Conservation (phyloP, 1,140 invertebrate species). For the Cydia pomonella region DNA sequence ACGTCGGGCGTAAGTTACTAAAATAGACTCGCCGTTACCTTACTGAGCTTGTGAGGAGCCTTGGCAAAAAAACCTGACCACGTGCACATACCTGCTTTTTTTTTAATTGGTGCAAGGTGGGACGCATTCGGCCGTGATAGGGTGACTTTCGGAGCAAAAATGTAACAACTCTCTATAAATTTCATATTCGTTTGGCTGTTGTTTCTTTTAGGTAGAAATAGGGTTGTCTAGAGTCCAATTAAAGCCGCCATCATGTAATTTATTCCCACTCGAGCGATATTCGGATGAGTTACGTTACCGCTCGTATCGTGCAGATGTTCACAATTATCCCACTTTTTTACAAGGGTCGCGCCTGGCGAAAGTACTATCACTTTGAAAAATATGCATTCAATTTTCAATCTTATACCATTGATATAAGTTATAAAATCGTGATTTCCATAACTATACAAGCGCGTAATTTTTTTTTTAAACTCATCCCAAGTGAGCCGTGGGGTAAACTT, state of each 20-base stretch:
- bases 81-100: constrained; percentile 11
- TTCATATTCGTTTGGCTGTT: neutral
- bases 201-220: constrained; percentile 3
- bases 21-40: neutral
- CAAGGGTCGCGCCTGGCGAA: constrained; percentile 36
- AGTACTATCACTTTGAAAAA: constrained; percentile 1
- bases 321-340: constrained; percentile 53
- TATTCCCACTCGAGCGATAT: constrained; percentile 38
- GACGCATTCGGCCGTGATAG: neutral
- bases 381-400: neutral
- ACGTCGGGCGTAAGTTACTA: neutral
- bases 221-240: constrained; percentile 39
- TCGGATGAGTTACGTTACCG: constrained; percentile 43
- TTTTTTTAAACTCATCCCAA: constrained; percentile 20
- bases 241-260: constrained; percentile 36
- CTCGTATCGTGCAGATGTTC: constrained; percentile 56
- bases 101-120: neutral
- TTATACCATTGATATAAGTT: neutral
- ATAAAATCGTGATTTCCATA: neutral
- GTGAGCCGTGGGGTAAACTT: constrained; percentile 17
- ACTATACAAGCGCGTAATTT: neutral
- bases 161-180: neutral
- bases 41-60: neutral
- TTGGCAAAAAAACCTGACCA: constrained; percentile 4
- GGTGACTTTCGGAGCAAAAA: neutral